Evolutionary conservation across 2,113 vertebrate genomes (phyloP).

Genomic region (Petrocephalus zakoni): DNA sequence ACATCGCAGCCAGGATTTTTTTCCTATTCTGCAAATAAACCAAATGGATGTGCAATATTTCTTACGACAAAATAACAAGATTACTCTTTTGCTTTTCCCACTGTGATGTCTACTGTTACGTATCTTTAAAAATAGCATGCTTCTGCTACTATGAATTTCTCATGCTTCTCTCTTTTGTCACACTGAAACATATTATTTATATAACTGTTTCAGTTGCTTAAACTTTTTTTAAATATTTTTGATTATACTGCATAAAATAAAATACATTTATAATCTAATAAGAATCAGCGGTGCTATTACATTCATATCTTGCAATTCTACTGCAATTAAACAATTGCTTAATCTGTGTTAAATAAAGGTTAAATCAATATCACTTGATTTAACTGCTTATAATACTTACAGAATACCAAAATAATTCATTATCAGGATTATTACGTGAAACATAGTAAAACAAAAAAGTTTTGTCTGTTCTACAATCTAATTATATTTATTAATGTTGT

Average conservation of each 20-base stretch:
- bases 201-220: not conserved
- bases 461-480: conserved; percentile 42
- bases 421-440: not conserved
- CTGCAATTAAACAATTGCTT: not conserved
- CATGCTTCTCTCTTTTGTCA: not conserved
- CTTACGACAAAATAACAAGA: not conserved
- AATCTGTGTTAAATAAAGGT: not conserved
- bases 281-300: not conserved
- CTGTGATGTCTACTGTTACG: too few relatives aligned
- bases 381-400: not conserved
- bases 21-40: not conserved
- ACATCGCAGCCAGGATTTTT: not conserved
- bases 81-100: not conserved
- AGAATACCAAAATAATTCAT: not conserved
- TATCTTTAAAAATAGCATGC: too few relatives aligned
- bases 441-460: not conserved
- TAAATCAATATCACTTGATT: not conserved
- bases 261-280: not conserved
- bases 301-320: not conserved
- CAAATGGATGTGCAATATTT: not conserved
- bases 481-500: conserved; percentile 58
- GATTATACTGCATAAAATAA: not conserved
- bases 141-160: not conserved
- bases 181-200: not conserved
- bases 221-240: not conserved